Evolutionary conservation across 1,140 invertebrate genomes (phyloP), one percentile per base, ranked within the genome.

Genomic region (Cyrtorhinus lividipennis): DNA sequence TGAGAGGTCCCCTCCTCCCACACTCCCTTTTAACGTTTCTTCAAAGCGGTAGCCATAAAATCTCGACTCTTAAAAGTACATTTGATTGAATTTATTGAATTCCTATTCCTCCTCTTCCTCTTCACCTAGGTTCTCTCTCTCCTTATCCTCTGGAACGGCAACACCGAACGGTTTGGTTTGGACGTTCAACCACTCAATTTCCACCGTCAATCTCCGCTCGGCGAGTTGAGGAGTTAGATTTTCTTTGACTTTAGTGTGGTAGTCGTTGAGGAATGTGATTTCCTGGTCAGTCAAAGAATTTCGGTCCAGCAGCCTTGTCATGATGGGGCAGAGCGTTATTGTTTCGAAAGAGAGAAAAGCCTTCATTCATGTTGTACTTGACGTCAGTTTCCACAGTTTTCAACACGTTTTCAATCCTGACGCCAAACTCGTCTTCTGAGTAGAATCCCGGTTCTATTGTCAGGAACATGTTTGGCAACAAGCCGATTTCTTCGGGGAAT

Each of bases 291-390:
- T 88, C 0, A 99, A 78, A 56, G 98, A 72, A 13, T 81, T 77
- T 15, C 85, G 75, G 65, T 87, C 80, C 48, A 99, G 79, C 73
- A 97, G 79, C 68, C 88, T 91, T 0, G 79, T 88, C 75, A 97
- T 94, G 70, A 98, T 94, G 0, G 96, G 96, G 13, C 90, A 92
- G 66, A 96, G 75, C 0, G 95, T 96, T 25, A 99, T 81, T 0
- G 91, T 88, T 70, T 91, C 85, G 77, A 99, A 98, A 0, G 83
- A 89, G 0, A 98, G 76, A 68, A 87, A 97, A 0, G n/a, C 85
- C 85, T 27, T 87, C 81, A 46, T 80, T 81, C 68, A 84, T 85
- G 73, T 86, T 82, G 61, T 87, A 81, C 53, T 83, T 81, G 1
- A 86, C 79, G 2, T 83, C 75, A 22, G 82, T 80, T 62, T 81